These are phyloP conservation scores for Ctenopoma kingsleyae DNA, from an alignment of 2,797 vertebrate genomes.

Conservation along the genomic window DNA sequence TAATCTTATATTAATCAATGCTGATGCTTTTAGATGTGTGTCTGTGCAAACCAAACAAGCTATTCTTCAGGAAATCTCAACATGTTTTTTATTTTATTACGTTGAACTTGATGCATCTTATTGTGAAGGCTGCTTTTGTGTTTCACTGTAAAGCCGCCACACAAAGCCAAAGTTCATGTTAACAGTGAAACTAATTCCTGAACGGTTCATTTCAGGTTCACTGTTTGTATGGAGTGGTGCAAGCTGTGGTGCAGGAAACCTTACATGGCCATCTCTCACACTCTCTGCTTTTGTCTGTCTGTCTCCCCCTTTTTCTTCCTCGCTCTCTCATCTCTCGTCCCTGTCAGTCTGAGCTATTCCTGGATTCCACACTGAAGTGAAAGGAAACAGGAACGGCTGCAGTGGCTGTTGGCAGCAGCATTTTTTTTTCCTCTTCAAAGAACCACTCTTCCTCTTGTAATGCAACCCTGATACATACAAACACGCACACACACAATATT, in stretches of 20 bases:
- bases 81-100: background rate
- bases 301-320: slow-evolving; percentile 29
- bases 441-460: slow-evolving; percentile 31
- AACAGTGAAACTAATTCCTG: slow-evolving; percentile 34
- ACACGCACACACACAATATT: slow-evolving; percentile 33
- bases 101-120: background rate
- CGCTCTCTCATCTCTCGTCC: slow-evolving; percentile 45
- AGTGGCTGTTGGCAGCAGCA: slow-evolving; percentile 40
- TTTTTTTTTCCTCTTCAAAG: slow-evolving; percentile 28
- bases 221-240: slow-evolving; percentile 34
- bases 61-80: background rate
- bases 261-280: slow-evolving; percentile 81
- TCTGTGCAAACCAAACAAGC: slow-evolving; percentile 8
- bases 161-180: slow-evolving; percentile 49
- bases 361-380: slow-evolving; percentile 78
- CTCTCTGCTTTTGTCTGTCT: slow-evolving; percentile 35
- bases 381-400: slow-evolving; percentile 73
- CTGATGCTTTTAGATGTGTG: too few species aligned
- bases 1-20: too few species aligned
- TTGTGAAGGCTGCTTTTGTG: slow-evolving; percentile 7
- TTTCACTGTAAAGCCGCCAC: too few species aligned
- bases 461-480: background rate
- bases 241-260: slow-evolving; percentile 67
- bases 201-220: slow-evolving; percentile 51
- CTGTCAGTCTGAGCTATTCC: slow-evolving; percentile 67